Percentiles rank a stretch among this genome's conserved stretches.
phyloP scores from a whole-genome alignment of 2,113 vertebrate genomes.

The Numida meleagris region DNA sequence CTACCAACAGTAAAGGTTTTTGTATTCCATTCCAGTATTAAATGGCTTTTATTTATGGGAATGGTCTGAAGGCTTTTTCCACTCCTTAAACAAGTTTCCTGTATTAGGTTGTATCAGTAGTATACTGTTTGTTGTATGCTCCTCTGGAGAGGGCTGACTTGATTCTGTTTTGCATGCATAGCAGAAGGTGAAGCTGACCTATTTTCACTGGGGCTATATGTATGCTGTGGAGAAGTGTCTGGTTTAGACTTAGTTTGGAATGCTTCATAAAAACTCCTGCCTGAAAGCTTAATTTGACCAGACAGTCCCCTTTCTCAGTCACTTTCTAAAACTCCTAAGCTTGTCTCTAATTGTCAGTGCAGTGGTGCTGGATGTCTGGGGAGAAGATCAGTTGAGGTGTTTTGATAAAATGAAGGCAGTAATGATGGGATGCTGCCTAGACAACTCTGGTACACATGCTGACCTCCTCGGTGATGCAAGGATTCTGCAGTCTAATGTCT shows the following conservation, averaged over 20 bases:
- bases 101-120: background rate
- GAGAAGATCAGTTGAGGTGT: background rate
- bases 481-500: background rate
- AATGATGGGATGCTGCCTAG: background rate
- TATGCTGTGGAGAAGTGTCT: background rate
- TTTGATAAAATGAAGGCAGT: background rate
- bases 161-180: background rate
- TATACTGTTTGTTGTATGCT: background rate
- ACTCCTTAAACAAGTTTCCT: background rate
- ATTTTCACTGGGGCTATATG: background rate
- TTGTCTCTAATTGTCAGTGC: conserved; percentile 6
- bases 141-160: background rate
- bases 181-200: background rate
- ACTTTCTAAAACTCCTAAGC: background rate
- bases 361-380: background rate
- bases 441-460: background rate
- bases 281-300: conserved; percentile 33
- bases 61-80: background rate
- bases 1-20: background rate
- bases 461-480: background rate
- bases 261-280: background rate
- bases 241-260: background rate
- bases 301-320: background rate
- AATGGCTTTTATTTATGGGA: background rate
- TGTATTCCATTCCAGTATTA: background rate